These are phyloP conservation scores for Eupithecia insigniata DNA, from an alignment of 2,888 invertebrate species.

Conservation along the genomic window DNA sequence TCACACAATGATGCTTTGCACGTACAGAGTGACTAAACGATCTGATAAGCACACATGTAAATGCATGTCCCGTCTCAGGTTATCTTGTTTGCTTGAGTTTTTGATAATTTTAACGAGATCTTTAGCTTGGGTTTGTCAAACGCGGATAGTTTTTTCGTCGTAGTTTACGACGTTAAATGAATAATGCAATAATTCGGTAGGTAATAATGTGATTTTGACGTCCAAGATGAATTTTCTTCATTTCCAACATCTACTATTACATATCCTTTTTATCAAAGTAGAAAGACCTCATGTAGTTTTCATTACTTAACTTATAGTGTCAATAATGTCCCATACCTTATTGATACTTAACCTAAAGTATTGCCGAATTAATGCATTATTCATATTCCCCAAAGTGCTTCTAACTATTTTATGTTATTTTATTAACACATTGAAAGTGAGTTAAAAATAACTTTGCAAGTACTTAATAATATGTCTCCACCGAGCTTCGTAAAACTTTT, in stretches of 20 bases:
- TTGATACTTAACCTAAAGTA: too few species aligned
- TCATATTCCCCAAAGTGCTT: too few species aligned
- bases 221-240: neutral
- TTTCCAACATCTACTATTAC: neutral
- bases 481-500: conserved; percentile 42
- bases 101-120: conserved; percentile 44
- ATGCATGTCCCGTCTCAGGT: conserved; percentile 49
- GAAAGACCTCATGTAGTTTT: neutral
- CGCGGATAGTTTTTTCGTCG: neutral
- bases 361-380: too few species aligned
- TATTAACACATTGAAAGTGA: conserved; percentile 35
- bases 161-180: neutral
- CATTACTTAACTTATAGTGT: neutral
- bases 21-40: conserved; percentile 55
- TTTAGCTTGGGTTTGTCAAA: conserved; percentile 27
- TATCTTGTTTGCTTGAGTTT: conserved; percentile 72
- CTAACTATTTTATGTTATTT: too few species aligned
- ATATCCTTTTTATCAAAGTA: neutral
- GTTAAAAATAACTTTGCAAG: conserved; percentile 27
- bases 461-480: conserved; percentile 37
- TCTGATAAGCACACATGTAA: conserved; percentile 64
- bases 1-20: conserved; percentile 55
- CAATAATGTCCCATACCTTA: neutral
- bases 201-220: neutral
- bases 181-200: neutral